These are phyloP conservation scores for Ciconia nigra DNA, from an alignment of 2,797 vertebrate species.

Conservation along the genomic window DNA sequence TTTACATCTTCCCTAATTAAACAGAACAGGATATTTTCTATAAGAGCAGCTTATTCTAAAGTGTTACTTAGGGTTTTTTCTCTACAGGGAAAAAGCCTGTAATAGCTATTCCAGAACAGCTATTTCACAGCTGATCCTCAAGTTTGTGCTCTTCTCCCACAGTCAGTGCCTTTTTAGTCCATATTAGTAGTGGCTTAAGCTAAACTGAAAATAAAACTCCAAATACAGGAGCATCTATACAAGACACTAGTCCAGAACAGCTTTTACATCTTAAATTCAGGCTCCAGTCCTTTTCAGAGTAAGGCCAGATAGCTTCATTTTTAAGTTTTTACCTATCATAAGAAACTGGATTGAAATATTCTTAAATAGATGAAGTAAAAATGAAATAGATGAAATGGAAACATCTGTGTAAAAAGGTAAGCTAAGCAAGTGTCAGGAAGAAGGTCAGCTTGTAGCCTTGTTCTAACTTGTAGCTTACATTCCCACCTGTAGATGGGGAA, in stretches of 20 bases:
- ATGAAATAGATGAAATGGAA: not conserved
- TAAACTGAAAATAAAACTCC: not conserved
- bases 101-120: not conserved
- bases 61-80: not conserved
- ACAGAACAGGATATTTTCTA: not conserved
- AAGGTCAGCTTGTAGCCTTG: not conserved
- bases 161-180: not conserved
- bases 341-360: not conserved
- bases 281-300: not conserved
- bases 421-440: not conserved
- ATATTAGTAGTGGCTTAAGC: not conserved
- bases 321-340: not conserved
- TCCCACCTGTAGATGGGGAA: not conserved
- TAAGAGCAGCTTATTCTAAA: not conserved
- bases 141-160: not conserved
- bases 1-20: constrained; percentile 16
- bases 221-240: not conserved
- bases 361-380: not conserved
- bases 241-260: not conserved
- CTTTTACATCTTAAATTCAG: not conserved
- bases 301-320: not conserved
- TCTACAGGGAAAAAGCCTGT: not conserved
- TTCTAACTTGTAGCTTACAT: not conserved
- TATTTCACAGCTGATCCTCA: not conserved
- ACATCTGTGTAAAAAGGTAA: not conserved